A percentile compares a stretch with the other conserved stretches of the same genome.
These are phyloP conservation scores for Carterocephalus palaemon DNA, from an alignment of 2,888 invertebrate species.

Conservation along the genomic window DNA sequence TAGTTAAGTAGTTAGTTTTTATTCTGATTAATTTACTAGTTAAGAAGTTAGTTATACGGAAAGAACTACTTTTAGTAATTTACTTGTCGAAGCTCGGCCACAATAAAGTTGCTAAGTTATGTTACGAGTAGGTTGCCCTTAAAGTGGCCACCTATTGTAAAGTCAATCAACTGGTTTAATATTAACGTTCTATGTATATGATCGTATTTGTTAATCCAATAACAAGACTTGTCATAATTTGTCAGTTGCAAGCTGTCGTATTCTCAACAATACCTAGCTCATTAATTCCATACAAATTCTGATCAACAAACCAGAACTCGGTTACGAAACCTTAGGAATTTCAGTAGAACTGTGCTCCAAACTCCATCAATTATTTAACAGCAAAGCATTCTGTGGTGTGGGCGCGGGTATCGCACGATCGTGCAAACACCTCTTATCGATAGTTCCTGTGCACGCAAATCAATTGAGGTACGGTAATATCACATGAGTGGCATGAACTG, in stretches of 20 bases:
- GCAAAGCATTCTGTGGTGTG: too few relatives aligned
- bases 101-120: too few relatives aligned
- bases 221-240: conserved; percentile 5
- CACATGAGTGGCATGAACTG: too few relatives aligned
- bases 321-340: conserved; percentile 10
- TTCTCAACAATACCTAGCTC: conserved; percentile 6
- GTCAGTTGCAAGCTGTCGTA: neutral
- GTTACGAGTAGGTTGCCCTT: too few relatives aligned
- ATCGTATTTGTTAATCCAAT: conserved; percentile 1
- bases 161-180: too few relatives aligned
- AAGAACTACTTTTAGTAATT: too few relatives aligned
- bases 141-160: too few relatives aligned
- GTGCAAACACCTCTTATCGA: neutral
- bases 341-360: neutral
- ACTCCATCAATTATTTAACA: conserved; percentile 3
- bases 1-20: too few relatives aligned
- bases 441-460: conserved; percentile 1
- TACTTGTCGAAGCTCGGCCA: too few relatives aligned
- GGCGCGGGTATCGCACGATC: neutral
- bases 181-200: neutral
- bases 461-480: neutral
- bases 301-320: conserved; percentile 1
- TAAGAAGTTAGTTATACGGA: too few relatives aligned
- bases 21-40: too few relatives aligned
- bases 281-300: conserved; percentile 13